Percentiles rank a stretch among this genome's conserved stretches.
Conservation (phyloP, 1,140 invertebrate genomes). For the Ips nitidus region DNA sequence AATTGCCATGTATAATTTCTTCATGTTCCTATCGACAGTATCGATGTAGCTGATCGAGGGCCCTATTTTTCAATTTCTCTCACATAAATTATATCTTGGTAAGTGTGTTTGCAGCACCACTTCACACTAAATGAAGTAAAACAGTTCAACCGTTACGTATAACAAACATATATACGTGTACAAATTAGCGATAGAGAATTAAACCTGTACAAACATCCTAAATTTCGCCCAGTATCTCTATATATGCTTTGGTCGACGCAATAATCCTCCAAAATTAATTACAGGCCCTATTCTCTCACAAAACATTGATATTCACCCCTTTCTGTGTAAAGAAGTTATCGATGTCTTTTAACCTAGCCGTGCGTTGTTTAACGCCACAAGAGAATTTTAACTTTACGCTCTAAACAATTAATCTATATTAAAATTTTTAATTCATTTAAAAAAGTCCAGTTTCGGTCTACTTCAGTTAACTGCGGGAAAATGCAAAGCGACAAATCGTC, state of each 20-base stretch:
- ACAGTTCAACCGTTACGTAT: conserved; percentile 9
- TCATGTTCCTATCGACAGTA: conserved; percentile 14
- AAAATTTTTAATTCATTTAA: too few species aligned
- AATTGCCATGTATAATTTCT: conserved; percentile 24
- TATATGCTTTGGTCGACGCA: conserved; percentile 23
- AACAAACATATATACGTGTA: conserved; percentile 20
- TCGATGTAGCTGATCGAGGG: conserved; percentile 7
- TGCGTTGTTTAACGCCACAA: background rate
- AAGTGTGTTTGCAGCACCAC: background rate
- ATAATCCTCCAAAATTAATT: conserved; percentile 25
- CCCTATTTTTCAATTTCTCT: conserved; percentile 1
- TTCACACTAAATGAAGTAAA: conserved; percentile 6
- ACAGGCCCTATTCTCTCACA: conserved; percentile 13
- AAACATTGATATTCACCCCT: conserved; percentile 25
- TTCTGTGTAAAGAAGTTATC: conserved; percentile 26
- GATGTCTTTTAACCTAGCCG: conserved; percentile 15
- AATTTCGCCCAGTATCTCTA: conserved; percentile 19
- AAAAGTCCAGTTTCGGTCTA: background rate
- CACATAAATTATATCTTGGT: background rate
- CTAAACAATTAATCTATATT: too few species aligned
- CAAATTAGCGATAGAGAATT: conserved; percentile 22
- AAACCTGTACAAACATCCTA: conserved; percentile 23
- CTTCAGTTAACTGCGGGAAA: conserved; percentile 3
- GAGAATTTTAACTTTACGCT: background rate
- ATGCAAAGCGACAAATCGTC: conserved; percentile 10